phyloP scores from a whole-genome alignment of 2,113 vertebrate species.

The Phalacrocorax carbo region DNA sequence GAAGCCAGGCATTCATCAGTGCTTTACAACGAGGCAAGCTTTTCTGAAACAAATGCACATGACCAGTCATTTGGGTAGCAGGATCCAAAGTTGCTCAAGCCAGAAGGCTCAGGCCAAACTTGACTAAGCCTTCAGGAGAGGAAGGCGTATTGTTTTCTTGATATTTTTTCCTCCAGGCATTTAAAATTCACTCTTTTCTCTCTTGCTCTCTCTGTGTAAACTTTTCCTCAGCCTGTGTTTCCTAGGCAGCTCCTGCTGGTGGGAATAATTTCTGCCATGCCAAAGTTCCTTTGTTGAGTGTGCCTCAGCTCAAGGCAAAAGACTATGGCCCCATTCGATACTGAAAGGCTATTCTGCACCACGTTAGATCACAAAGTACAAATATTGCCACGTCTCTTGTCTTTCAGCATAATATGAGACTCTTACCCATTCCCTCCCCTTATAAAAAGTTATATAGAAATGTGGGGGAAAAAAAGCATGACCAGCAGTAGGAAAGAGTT shows the following conservation, averaged over 20 bases:
- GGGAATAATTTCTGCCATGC: background rate
- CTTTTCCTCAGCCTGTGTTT: background rate
- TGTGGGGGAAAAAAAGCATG: background rate
- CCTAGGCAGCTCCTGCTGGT: background rate
- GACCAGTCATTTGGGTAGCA: background rate
- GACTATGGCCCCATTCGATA: background rate
- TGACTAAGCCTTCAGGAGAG: background rate
- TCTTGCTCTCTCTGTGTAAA: background rate
- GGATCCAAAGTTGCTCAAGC: background rate
- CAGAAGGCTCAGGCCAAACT: background rate
- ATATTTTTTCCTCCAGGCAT: background rate
- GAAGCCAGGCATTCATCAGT: background rate
- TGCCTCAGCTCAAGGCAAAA: background rate
- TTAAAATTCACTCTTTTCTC: background rate
- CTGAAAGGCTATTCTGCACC: background rate
- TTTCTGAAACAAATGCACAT: background rate
- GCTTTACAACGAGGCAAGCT: background rate
- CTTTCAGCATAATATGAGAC: background rate
- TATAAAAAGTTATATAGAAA: background rate
- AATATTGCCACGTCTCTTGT: background rate
- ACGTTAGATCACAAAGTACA: background rate
- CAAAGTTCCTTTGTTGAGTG: background rate
- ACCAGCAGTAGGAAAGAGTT: background rate
- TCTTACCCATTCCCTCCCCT: background rate
- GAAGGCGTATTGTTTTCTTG: background rate